Percentiles rank a stretch among this genome's conserved stretches.
Conservation (phyloP, 2,797 vertebrate genomes). For the Emydoidea blandingii region DNA sequence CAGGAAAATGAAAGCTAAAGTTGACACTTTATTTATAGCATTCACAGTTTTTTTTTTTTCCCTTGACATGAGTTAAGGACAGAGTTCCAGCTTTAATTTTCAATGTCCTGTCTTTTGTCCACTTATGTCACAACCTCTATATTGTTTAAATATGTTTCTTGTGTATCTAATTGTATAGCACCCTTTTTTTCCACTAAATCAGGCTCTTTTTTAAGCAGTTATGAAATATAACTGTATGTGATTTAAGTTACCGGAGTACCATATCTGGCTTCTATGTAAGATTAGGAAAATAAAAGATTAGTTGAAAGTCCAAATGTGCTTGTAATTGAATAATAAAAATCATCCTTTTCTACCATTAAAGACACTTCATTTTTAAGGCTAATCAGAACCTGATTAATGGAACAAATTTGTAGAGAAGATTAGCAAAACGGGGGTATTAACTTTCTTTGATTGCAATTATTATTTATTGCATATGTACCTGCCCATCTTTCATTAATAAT, state of each 20-base stretch:
- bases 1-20: constrained; percentile 70
- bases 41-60: background rate
- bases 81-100: constrained; percentile 47
- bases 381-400: background rate
- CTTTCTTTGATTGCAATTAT: background rate
- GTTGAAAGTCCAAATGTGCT: background rate
- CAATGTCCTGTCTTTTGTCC: constrained; percentile 60
- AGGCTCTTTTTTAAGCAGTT: background rate
- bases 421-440: background rate
- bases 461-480: background rate
- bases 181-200: background rate
- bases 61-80: constrained; percentile 40
- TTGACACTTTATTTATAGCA: constrained; percentile 15
- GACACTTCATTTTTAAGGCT: constrained; percentile 12
- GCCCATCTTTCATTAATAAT: background rate
- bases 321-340: background rate
- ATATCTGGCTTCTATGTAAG: background rate
- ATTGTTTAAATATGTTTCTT: background rate
- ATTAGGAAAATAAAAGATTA: background rate
- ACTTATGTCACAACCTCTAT: background rate
- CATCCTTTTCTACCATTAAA: background rate
- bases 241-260: background rate
- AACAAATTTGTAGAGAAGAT: constrained; percentile 27
- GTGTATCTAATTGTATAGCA: constrained; percentile 1
- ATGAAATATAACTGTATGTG: background rate